These are phyloP conservation scores for Congeria kusceri DNA, from an alignment of 2,888 invertebrate species.

Conservation along the genomic window DNA sequence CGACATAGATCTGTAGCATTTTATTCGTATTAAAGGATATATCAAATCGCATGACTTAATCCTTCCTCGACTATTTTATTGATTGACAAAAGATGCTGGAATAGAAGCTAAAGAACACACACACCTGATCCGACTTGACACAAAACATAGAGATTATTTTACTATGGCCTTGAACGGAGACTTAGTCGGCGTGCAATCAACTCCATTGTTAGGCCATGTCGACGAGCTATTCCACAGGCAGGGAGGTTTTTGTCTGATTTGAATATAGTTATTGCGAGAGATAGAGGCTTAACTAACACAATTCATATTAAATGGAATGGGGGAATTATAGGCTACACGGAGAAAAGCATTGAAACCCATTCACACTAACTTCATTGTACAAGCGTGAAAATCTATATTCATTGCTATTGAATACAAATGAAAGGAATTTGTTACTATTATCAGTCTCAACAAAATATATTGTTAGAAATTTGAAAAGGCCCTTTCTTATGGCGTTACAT, in stretches of 20 bases:
- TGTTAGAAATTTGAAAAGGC: constrained; percentile 81
- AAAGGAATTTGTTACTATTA: constrained; percentile 80
- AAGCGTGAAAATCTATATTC: constrained; percentile 78
- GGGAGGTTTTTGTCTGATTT: constrained; percentile 11
- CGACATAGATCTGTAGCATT: too few species aligned
- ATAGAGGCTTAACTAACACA: constrained; percentile 60
- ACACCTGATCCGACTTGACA: too few species aligned
- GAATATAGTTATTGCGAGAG: constrained; percentile 36
- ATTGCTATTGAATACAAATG: constrained; percentile 71
- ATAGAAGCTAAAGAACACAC: too few species aligned
- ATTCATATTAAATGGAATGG: constrained; percentile 61
- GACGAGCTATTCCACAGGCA: not conserved
- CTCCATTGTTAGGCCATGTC: constrained; percentile 26
- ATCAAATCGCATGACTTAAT: too few species aligned
- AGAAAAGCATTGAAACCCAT: constrained; percentile 11
- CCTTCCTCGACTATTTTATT: too few species aligned
- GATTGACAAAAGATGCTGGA: too few species aligned
- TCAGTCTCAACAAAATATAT: constrained; percentile 80
- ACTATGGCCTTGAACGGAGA: too few species aligned
- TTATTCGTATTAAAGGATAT: too few species aligned
- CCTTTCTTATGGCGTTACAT: constrained; percentile 81
- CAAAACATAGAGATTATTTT: too few species aligned
- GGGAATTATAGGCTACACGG: constrained; percentile 6
- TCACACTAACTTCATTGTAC: constrained; percentile 39
- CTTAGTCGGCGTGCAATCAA: constrained; percentile 27